Conservation (phyloP, 2,797 vertebrate genomes). For the Buceros bicornis region DNA sequence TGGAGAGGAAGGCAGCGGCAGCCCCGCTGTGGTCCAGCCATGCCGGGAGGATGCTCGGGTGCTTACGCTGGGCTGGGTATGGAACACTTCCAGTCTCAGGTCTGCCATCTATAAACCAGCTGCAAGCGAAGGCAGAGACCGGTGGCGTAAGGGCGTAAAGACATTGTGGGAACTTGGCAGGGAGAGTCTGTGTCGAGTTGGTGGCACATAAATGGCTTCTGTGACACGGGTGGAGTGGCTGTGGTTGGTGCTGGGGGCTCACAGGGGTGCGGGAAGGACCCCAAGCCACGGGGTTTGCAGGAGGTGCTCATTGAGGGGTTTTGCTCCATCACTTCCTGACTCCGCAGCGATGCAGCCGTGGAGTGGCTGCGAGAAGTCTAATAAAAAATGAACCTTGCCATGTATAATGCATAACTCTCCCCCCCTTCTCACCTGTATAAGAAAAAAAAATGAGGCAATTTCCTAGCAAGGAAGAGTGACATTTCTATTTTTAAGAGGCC, state of each 20-base stretch:
- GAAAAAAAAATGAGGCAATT: background rate
- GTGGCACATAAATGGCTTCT: background rate
- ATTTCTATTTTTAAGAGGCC: background rate
- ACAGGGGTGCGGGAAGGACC: background rate
- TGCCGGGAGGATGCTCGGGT: background rate
- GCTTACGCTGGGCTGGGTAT: background rate
- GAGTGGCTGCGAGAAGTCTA: background rate
- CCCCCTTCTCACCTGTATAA: background rate
- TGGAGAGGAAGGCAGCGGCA: background rate
- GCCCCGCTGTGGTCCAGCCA: background rate
- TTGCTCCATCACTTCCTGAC: background rate
- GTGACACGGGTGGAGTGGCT: fast-evolving
- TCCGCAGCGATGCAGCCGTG: fast-evolving
- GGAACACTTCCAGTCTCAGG: background rate
- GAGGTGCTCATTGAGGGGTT: background rate
- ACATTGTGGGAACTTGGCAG: background rate
- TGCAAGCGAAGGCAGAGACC: background rate
- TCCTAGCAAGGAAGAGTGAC: background rate
- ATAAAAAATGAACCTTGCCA: background rate
- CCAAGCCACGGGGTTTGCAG: background rate
- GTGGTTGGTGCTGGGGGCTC: background rate
- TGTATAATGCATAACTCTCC: background rate
- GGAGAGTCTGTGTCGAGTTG: background rate
- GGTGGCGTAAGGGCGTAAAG: background rate
- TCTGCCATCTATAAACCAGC: background rate